Conservation (phyloP, 2,797 vertebrate genomes). For the Chaenodraco wilsoni region DNA sequence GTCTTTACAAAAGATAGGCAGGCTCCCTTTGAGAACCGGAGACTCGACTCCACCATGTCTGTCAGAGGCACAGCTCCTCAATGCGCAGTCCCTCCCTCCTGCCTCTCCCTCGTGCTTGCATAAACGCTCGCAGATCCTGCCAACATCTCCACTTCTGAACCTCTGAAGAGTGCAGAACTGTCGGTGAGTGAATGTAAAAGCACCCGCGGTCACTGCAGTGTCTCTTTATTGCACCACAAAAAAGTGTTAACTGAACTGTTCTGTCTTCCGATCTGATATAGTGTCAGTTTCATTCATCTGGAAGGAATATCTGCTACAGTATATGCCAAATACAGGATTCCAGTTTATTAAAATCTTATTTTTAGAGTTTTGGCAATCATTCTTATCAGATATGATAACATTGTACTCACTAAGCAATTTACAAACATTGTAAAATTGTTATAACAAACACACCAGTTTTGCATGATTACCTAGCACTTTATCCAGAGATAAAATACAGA, state of each 20-base stretch:
- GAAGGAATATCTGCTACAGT: conserved; percentile 31
- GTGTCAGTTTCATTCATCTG: conserved; percentile 23
- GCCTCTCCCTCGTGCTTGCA: conserved; percentile 39
- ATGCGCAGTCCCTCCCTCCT: conserved; percentile 54
- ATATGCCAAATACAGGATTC: conserved; percentile 11
- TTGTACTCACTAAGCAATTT: background rate
- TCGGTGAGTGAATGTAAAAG: conserved; percentile 39
- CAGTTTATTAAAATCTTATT: conserved; percentile 3
- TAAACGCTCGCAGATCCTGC: conserved; percentile 54
- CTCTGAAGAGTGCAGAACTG: conserved; percentile 53
- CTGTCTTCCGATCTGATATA: conserved; percentile 3
- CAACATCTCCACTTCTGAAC: conserved; percentile 55
- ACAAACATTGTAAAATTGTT: background rate
- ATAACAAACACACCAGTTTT: background rate
- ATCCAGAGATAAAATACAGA: background rate
- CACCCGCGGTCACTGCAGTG: conserved; percentile 36
- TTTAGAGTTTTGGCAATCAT: background rate
- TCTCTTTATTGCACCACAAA: conserved; percentile 17
- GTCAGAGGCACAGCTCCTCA: conserved; percentile 53
- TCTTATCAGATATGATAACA: background rate
- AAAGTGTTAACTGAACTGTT: conserved; percentile 25
- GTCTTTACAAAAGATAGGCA: conserved; percentile 63
- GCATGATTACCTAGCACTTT: background rate
- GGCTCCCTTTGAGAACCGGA: conserved; percentile 62
- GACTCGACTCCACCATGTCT: conserved; percentile 45